Evolutionary conservation across 2,797 vertebrate species (phyloP).

Genomic region (Tolypeutes matacus): DNA sequence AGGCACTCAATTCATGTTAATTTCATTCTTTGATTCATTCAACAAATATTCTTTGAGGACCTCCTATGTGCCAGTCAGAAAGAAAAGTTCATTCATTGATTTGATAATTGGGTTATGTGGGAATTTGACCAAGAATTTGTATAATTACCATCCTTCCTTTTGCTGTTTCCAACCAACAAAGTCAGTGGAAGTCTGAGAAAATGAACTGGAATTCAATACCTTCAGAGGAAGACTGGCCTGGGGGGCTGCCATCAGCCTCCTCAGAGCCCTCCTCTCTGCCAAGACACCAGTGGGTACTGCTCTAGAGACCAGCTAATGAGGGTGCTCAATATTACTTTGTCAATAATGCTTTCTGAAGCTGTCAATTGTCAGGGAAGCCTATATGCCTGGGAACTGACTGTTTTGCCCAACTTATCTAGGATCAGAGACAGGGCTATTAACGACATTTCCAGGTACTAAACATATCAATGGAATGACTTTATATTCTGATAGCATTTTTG

Average conservation of each 20-base stretch:
- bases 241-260: not conserved
- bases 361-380: conserved; percentile 26
- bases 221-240: not conserved
- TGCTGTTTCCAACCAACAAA: not conserved
- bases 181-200: not conserved
- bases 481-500: conserved; percentile 49
- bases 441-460: conserved; percentile 13
- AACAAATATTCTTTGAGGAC: not conserved
- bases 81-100: not conserved
- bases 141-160: not conserved
- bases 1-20: not conserved
- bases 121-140: not conserved
- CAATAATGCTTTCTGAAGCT: conserved; percentile 29
- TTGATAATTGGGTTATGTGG: not conserved
- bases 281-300: conserved; percentile 17
- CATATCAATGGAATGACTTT: not conserved
- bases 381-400: not conserved
- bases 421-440: not conserved
- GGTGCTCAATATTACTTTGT: not conserved
- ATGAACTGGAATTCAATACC: not conserved
- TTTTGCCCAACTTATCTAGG: not conserved
- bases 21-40: conserved; percentile 44
- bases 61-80: conserved; percentile 22
- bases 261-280: not conserved
- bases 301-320: not conserved